Evolutionary conservation across 2,797 vertebrate genomes (phyloP).

Genomic region (Pempheris klunzingeri): DNA sequence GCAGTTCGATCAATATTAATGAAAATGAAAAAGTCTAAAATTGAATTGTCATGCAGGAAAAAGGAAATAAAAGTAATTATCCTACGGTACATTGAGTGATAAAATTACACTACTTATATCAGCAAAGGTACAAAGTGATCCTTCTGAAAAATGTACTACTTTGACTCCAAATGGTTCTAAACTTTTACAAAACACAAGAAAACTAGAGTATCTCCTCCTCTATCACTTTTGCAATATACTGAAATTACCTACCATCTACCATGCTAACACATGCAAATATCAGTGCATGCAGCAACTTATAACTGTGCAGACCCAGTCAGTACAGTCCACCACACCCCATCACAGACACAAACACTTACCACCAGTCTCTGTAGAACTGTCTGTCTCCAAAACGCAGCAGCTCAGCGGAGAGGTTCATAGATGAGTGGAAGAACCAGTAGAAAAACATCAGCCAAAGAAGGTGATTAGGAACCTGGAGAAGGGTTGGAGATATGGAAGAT

Average conservation of each 20-base stretch:
- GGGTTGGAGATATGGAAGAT: neutral
- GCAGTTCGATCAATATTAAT: slow-evolving; percentile 40
- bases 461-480: slow-evolving; percentile 92
- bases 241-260: too few relatives aligned
- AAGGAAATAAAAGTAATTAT: slow-evolving; percentile 2
- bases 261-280: slow-evolving; percentile 9
- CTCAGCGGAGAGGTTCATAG: slow-evolving; percentile 91
- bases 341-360: slow-evolving; percentile 79
- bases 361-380: slow-evolving; percentile 95
- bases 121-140: neutral
- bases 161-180: neutral
- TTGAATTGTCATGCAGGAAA: neutral
- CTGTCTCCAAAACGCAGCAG: slow-evolving; percentile 93
- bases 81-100: neutral
- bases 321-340: slow-evolving; percentile 2
- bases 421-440: slow-evolving; percentile 95
- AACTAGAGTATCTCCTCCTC: too few relatives aligned
- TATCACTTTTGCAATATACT: too few relatives aligned
- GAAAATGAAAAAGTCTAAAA: slow-evolving; percentile 14
- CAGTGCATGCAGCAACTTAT: neutral
- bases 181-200: too few relatives aligned
- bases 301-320: neutral
- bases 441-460: slow-evolving; percentile 96
- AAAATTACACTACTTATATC: neutral
- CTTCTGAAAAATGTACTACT: neutral